Evolutionary conservation across 2,113 vertebrate genomes (phyloP), one percentile per base, ranked within the genome.

Genomic region (Sinocyclocheilus grahami): DNA sequence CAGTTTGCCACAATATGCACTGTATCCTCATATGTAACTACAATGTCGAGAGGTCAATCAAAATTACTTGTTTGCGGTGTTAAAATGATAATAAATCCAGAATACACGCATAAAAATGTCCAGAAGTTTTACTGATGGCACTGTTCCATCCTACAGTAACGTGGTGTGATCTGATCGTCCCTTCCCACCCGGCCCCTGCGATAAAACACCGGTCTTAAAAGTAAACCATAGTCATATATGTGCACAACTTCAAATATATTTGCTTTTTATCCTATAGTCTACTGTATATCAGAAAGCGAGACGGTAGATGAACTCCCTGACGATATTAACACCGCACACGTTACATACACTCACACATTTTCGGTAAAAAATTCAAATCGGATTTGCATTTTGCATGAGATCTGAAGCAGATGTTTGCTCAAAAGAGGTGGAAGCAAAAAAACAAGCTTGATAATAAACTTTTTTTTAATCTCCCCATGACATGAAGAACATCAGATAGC

Each of bases 241-340:
- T 84, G 86, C 78, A 88, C 53, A 77, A 87, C 75, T 79, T 86
- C 20, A 71, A 84, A 87, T 88, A 82, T 80, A 83, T 77, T n/a
- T 65, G 75, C 37, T 30, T 89, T 89, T 51, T 69, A 65, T 82
- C 84, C 78, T 82, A 89, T 82, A 89, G 30, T 83, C 83, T 84
- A 89, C 62, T 80, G 81, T 77, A 78, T 90, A 91, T 86, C 90
- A 88, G 90, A 94, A 89, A 93, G 92, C 93, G 84, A 82, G 86
- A 92, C 93, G 94, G 91, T 86, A 90, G 65, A 37, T 87, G 53
- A 89, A 88, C 82, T 90, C 93, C 94, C 94, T 94, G 92, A 93
- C 95, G 95, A 94, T 92, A 95, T 93, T 95, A 94, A 93, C 92
- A 96, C 93, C 93, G 94, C 91, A 92, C 93, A 91, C 89, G 9